Evolutionary conservation across 2,113 vertebrate species (phyloP).

Genomic region (Loxodonta africana): DNA sequence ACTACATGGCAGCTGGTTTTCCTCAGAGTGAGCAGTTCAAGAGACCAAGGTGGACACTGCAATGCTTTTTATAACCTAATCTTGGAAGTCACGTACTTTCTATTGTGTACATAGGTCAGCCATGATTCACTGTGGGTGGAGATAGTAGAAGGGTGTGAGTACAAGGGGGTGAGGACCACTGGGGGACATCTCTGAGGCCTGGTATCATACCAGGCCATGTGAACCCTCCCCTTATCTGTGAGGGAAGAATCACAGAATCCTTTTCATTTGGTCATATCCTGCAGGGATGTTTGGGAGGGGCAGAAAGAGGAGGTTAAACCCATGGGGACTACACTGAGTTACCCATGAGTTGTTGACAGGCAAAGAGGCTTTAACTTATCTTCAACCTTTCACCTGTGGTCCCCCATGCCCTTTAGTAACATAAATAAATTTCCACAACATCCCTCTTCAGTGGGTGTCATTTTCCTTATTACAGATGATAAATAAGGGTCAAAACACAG

Average conservation of each 20-base stretch:
- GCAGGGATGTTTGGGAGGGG: neutral
- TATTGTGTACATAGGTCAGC: neutral
- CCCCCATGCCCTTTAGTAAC: constrained; percentile 36
- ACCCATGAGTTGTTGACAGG: neutral
- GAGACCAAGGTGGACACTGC: neutral
- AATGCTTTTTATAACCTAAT: neutral
- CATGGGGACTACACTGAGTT: neutral
- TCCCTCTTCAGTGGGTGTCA: constrained; percentile 36
- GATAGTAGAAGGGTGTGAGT: neutral
- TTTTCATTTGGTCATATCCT: neutral
- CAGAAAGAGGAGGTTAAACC: neutral
- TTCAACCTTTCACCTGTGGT: constrained; percentile 39
- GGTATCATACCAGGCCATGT: neutral
- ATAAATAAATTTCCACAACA: constrained; percentile 61
- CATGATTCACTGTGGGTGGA: neutral
- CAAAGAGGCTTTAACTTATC: constrained; percentile 57
- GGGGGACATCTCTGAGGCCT: neutral
- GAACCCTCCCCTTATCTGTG: neutral
- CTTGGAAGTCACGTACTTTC: neutral
- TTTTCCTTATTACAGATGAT: constrained; percentile 70
- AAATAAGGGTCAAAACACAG: constrained; percentile 64
- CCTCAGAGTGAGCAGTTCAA: neutral
- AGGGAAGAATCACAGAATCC: neutral
- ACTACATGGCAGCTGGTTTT: neutral
- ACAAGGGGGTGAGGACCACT: neutral